Conservation (phyloP, 1,140 invertebrate species). For the Cydia splendana region DNA sequence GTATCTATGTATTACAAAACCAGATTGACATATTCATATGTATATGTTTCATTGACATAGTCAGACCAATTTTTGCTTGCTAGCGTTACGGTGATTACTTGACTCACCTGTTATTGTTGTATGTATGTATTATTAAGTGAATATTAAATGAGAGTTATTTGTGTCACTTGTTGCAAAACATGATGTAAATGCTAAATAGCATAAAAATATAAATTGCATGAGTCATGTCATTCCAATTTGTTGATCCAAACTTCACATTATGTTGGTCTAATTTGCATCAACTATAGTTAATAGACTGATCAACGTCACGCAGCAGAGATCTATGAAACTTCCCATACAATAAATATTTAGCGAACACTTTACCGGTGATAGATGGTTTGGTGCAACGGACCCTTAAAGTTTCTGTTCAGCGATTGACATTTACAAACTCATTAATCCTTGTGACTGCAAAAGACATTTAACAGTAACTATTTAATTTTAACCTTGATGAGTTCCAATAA, state of each 20-base stretch:
- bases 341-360: no score
- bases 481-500: no score
- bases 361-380: no score
- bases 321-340: no score
- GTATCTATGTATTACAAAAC: neutral
- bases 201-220: neutral
- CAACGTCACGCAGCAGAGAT: no score
- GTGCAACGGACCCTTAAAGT: no score
- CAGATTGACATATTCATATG: neutral
- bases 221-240: neutral
- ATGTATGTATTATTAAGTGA: no score
- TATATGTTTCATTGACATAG: neutral
- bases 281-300: no score
- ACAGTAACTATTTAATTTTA: no score
- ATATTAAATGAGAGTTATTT: constrained; percentile 10
- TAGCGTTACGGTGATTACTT: neutral
- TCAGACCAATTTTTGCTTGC: neutral
- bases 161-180: constrained; percentile 22
- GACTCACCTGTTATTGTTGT: neutral
- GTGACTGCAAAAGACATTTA: neutral
- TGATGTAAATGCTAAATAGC: neutral
- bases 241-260: neutral
- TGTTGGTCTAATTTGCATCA: neutral
- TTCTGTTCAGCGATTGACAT: neutral
- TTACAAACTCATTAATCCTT: neutral